Conservation (phyloP, 2,113 vertebrate species). For the Malurus elegans region DNA sequence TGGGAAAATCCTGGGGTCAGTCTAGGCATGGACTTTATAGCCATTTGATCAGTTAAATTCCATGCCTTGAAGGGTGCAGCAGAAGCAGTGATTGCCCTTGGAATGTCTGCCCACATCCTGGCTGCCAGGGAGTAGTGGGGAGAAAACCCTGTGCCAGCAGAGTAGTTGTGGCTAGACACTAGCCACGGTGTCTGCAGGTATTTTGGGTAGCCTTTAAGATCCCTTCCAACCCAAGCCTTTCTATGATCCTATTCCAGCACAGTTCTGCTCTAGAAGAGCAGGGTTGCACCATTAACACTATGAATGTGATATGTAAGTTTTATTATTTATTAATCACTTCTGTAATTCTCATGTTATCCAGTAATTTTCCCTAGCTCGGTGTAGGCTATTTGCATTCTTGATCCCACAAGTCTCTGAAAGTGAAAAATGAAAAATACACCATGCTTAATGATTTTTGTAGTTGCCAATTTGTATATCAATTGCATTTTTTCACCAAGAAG, state of each 20-base stretch:
- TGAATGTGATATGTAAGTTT: neutral
- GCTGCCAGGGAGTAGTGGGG: neutral
- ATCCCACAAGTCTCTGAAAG: neutral
- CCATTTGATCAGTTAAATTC: neutral
- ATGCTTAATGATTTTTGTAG: neutral
- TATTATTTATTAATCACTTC: neutral
- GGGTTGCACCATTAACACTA: rapidly evolving
- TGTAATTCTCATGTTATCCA: neutral
- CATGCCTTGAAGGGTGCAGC: neutral
- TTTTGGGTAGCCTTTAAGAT: neutral
- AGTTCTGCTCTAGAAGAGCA: neutral
- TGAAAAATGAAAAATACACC: neutral
- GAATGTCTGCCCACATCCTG: neutral
- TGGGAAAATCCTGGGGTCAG: neutral
- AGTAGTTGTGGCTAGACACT: neutral
- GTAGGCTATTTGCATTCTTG: neutral
- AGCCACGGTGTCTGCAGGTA: neutral
- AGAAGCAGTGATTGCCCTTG: neutral
- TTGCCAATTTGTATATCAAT: neutral
- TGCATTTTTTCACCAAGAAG: neutral
- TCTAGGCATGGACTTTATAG: neutral
- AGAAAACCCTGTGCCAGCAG: neutral
- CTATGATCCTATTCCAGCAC: neutral
- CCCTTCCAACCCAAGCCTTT: neutral
- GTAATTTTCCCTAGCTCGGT: neutral